These are phyloP conservation scores for Centropus unirufus DNA, from an alignment of 2,113 vertebrate genomes.

Conservation along the genomic window DNA sequence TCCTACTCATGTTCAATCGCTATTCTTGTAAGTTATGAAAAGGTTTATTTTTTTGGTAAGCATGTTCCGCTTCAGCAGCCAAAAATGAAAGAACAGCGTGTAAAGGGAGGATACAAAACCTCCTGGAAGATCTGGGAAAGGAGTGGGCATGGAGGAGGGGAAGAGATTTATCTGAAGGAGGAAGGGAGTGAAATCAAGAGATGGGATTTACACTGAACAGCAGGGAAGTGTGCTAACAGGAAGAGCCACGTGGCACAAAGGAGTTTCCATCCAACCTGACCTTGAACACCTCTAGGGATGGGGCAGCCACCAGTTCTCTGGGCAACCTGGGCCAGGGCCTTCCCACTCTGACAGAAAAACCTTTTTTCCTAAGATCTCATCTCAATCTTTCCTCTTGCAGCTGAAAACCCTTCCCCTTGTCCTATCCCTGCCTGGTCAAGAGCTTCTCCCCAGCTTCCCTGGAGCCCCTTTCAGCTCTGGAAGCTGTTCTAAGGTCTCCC, in stretches of 20 bases:
- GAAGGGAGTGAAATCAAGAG: background rate
- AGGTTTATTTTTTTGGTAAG: slow-evolving; percentile 16
- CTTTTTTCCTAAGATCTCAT: too few relatives aligned
- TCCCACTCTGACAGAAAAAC: too few relatives aligned
- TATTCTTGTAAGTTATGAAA: background rate
- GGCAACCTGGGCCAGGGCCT: too few relatives aligned
- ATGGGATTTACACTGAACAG: background rate
- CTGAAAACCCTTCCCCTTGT: too few relatives aligned
- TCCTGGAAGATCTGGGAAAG: background rate
- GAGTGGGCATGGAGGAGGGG: background rate
- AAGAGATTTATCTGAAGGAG: slow-evolving; percentile 20
- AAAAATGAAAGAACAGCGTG: background rate
- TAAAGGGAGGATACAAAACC: background rate
- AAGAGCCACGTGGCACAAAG: background rate
- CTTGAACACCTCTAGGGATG: too few relatives aligned
- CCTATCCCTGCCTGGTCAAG: too few relatives aligned
- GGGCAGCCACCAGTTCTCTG: too few relatives aligned
- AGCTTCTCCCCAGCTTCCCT: too few relatives aligned
- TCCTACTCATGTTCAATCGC: slow-evolving; percentile 17
- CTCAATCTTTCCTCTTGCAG: too few relatives aligned
- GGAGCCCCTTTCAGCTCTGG: background rate
- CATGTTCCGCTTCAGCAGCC: background rate
- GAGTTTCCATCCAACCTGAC: background rate
- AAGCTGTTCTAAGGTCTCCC: too few relatives aligned
- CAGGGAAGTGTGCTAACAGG: background rate